Base-by-base conservation (phyloP, 2,888 invertebrate species). In the Lasioglossum lativentre region DNA sequence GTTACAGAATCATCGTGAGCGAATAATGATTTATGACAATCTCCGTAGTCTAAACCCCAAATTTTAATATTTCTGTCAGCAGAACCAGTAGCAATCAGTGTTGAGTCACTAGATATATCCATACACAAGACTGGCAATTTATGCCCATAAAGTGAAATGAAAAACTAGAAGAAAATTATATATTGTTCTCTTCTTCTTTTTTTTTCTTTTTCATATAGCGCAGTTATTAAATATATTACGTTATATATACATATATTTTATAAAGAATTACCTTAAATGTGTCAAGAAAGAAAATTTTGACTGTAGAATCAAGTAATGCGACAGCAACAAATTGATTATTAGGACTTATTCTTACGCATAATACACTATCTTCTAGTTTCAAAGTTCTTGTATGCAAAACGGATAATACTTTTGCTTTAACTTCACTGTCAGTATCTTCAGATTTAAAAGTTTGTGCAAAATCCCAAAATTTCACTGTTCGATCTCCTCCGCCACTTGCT, bases 1-100 rank as follows among this genome's bases (percentile, higher is more conserved):
- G 98, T 99, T 16, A 99, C 97, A 0, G 99, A 98, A 95, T 99
- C 99, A 92, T 99, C 99, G 95, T 99, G 99, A 0, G 99, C 99
- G 95, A 99, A 98, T 90, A 99, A 96, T 0, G 99, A 99, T 93
- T 97, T 97, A 95, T 99, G 99, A 92, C 99, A 99, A 95, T 99
- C 99, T n/a, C 99, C 99, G 95, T 99, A 99, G 95, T 99, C 99
- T 95, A 99, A 96, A 56, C 99, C 99, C 99, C 99, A 99, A 86
- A 99, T 97, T 96, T 99, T 99, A 45, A 99, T 97, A 95, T 98
- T 99, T 66, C 99, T 97, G 96, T 99, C 99, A 0, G 98, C 98
- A 4, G 99, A 99, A 12, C 99, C 99, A 0, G 99, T 99, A 16
- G 97, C 98, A 88, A 99, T 97, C 40, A 99, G 94, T 16, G 97